Evolutionary conservation across 2,888 invertebrate genomes (phyloP).

Genomic region (Barypeithes pellucidus): DNA sequence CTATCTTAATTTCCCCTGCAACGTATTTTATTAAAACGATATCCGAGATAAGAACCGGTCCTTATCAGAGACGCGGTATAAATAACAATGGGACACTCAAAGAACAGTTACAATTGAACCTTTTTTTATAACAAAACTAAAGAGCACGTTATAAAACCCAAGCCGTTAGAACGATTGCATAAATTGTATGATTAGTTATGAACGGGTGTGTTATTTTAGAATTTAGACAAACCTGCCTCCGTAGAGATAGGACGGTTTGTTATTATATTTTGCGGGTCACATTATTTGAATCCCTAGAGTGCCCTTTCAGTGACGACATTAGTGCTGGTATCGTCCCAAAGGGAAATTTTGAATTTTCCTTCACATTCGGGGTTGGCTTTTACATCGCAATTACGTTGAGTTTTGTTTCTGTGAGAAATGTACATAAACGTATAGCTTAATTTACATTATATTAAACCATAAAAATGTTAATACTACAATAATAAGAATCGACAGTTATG

Average conservation of each 20-base stretch:
- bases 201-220: conserved; percentile 39
- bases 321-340: conserved; percentile 45
- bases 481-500: too few relatives aligned
- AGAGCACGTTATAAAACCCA: conserved; percentile 12
- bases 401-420: conserved; percentile 25
- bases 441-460: conserved; percentile 9
- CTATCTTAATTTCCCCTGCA: too few relatives aligned
- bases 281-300: conserved; percentile 44
- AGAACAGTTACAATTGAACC: not conserved
- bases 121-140: conserved; percentile 12
- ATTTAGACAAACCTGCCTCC: conserved; percentile 43
- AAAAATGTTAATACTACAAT: conserved; percentile 6
- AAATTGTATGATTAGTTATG: conserved; percentile 33
- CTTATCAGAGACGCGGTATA: too few relatives aligned
- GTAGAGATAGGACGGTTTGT: conserved; percentile 46
- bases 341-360: conserved; percentile 43
- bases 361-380: conserved; percentile 31
- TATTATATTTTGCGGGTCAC: conserved; percentile 49
- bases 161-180: conserved; percentile 21
- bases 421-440: not conserved
- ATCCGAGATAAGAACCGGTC: too few relatives aligned
- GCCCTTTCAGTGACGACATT: conserved; percentile 48
- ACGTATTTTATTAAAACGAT: too few relatives aligned
- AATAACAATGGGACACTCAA: too few relatives aligned
- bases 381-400: conserved; percentile 37